Base-by-base conservation (phyloP, 1,140 invertebrate species). In the Diorhabda sublineata region DNA sequence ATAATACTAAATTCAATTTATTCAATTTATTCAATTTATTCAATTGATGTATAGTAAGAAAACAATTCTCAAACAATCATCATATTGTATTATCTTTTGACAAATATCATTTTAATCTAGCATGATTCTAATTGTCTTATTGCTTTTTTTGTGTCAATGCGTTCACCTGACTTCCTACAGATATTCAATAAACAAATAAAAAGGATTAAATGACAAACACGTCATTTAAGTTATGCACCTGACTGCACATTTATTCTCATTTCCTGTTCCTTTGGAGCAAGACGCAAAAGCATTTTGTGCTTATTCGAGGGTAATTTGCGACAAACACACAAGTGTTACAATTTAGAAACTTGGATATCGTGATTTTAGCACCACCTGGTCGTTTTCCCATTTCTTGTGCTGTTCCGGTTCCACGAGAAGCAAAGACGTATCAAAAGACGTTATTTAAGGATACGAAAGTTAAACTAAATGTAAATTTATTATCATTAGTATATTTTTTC, bases 241-340 rank as follows among this genome's bases (percentile, higher is more conserved):
- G 47, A 52, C 47, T 52, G 4, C 47, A 52, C n/a, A 52, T 52
- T 52, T 4, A 52, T 52, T 52, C 47, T 52, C 47, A 52, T 52
- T 52, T 52, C 47, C 47, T 52, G 47, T 4, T n/a, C 47, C 47
- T 52, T 52, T 8, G 47, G 6, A 4, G 47, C 47, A 52, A 8
- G n/a, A 52, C n/a, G n/a, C n/a, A 8, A 52, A 52, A 6, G 47
- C 47, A n/a, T 52, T 52, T 52, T 52, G 47, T 44, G 44, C 61
- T 62, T 62, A 44, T 44, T 62, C 42, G 61, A 62, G 61, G 61
- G 42, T 62, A 59, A 42, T 59, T 59, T 59, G 58, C 11, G 41
- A 59, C 47, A 52, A 52, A 52, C 47, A 52, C 43, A 44, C 61
- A 62, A 62, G 61, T 62, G 61, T 62, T 62, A 45, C 61, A 62